Evolutionary conservation across 2,797 vertebrate genomes (phyloP), one percentile per base, ranked within the genome.

Genomic region (Rhabdophis nuchalis): DNA sequence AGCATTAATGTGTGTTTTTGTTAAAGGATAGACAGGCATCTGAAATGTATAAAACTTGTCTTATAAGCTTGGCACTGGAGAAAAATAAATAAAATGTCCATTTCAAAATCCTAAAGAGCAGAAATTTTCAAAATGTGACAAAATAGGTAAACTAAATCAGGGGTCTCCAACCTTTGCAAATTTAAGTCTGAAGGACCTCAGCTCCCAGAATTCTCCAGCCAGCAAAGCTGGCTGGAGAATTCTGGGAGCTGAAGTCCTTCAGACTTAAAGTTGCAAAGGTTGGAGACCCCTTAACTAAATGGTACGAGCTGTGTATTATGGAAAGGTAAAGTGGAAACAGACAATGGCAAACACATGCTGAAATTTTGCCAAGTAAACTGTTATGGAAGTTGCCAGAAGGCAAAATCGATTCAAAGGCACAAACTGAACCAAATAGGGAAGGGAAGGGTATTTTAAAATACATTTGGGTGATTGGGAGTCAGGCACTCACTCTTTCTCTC

Each of bases 1-100:
- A 11, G 57, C 88, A 92, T 90, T 64, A 93, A 92, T 90, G 64
- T 91, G 89, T 56, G 86, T 85, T 20, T 91, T 92, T 56, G 5
- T 91, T 90, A 91, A 90, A 93, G 68, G 91, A 91, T 46, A 91
- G 88, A 93, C 85, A 93, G 91, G 36, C 77, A 90, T 93, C 85
- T 90, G 91, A 93, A 90, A 90, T 90, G 68, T 11, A 92, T 92
- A 90, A 93, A 85, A 88, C 36, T 68, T 90, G 90, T 86, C 54
- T 93, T 92, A 68, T 88, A 93, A 90, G 85, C 50, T 41, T 41
- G 3, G 23, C 88, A 88, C 23, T 60, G 64, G 85, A 92, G 46
- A 92, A 32, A 93, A 36, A 57, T 82, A 91, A 64, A 57, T 89
- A 90, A 85, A 92, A 85, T 85, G 85, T 89, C 90, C 57, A 88